Evolutionary conservation across 2,888 invertebrate genomes (phyloP), one percentile per base, ranked within the genome.

Genomic region (Biston stratarius): DNA sequence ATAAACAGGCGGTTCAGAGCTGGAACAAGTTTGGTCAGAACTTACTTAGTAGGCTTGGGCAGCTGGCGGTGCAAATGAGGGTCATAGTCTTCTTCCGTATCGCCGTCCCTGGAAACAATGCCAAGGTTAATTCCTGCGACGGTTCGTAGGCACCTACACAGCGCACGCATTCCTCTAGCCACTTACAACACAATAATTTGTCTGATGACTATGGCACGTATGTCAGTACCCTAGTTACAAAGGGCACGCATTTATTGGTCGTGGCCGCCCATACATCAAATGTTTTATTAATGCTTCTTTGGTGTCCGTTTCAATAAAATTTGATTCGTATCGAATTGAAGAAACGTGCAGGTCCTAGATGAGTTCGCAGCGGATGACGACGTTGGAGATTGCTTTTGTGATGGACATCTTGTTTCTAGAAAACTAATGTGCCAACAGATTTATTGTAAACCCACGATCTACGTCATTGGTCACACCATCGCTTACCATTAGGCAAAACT

Each of bases 31-130:
- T 3, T 24, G 24, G 24, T 24, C 24, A 24, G 9, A 8, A 94
- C 96, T 95, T 87, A 96, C 96, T 96, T 96, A 7, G 96, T 96
- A 0, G 96, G 96, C 79, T 96, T 96, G 51, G 95, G 92, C 15
- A 96, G 95, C 33, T 94, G 90, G 52, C 96, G 88, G 74, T 96
- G 94, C 11, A 91, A 78, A 79, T 96, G 96, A 0, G 96, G 96
- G 70, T 96, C 95, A 78, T 96, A 96, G 67, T 95, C 94, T 3
- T 90, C 91, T n/a, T 92, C 90, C 12, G 42, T 40, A 5, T 45
- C 61, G 33, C 45, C 44, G 0, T 60, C 61, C 57, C 66, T 61
- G 61, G 5, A 66, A 66, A 14, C 14, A 57, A n/a, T 45, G 10
- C 24, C n/a, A 15, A 45, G 5, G 33, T 24, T 15, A 11, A 10